phyloP scores from a whole-genome alignment of 2,797 vertebrate genomes.

The Melopsittacus undulatus region DNA sequence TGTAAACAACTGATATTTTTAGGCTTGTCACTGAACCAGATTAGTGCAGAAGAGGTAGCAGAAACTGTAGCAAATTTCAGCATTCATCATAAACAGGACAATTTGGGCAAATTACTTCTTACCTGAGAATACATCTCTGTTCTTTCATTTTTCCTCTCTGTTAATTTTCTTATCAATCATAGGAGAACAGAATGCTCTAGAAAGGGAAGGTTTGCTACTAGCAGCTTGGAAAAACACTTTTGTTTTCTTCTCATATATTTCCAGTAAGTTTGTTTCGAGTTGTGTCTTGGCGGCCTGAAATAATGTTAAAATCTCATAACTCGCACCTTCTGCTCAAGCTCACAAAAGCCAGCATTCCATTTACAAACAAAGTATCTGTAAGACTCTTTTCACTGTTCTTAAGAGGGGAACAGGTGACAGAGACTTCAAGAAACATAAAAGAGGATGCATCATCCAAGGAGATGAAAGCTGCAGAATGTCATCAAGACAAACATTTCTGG shows the following conservation, averaged over 20 bases:
- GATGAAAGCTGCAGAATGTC: slow-evolving; percentile 36
- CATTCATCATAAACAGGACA: neutral
- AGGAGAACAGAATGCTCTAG: neutral
- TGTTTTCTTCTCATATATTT: neutral
- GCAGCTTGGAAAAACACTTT: neutral
- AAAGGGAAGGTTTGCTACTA: neutral
- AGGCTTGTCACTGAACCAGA: neutral
- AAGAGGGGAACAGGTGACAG: slow-evolving; percentile 6
- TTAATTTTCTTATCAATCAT: neutral
- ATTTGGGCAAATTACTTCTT: neutral
- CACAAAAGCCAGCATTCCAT: neutral
- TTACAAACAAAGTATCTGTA: neutral
- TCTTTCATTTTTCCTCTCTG: neutral
- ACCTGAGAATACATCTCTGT: neutral
- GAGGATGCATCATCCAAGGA: slow-evolving; percentile 12
- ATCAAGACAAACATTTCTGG: neutral
- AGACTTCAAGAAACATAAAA: slow-evolving; percentile 49
- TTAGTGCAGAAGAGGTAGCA: neutral
- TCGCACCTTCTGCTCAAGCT: neutral
- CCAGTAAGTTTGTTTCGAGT: neutral
- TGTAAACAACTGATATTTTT: neutral
- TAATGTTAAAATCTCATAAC: neutral
- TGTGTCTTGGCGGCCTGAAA: neutral
- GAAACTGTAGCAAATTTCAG: neutral
- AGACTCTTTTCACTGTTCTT: neutral